A percentile compares a stretch with the other conserved stretches of the same genome.
These are phyloP conservation scores for Pelobates fuscus DNA, from an alignment of 2,113 vertebrate species.

Conservation along the genomic window DNA sequence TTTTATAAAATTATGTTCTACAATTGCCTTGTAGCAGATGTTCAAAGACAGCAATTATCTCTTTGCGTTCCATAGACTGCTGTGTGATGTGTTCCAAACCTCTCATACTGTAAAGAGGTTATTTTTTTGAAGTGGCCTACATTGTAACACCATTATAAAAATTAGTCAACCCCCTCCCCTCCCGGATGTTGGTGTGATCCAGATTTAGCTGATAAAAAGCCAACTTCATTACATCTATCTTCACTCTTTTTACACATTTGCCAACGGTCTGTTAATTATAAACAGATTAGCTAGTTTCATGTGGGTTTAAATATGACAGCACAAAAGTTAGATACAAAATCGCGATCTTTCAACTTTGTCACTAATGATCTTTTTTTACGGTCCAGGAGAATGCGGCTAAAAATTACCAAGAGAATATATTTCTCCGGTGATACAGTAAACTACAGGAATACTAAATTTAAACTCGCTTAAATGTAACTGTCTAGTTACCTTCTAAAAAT, in stretches of 20 bases:
- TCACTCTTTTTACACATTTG: background rate
- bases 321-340: too few species aligned
- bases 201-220: conserved; percentile 26
- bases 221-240: conserved; percentile 20
- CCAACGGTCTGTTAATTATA: background rate
- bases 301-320: background rate
- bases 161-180: background rate
- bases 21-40: conserved; percentile 12
- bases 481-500: too few species aligned
- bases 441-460: too few species aligned
- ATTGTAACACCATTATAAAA: conserved; percentile 31
- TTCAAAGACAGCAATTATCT: conserved; percentile 6
- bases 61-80: background rate
- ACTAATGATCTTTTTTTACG: too few species aligned
- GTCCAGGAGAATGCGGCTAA: too few species aligned
- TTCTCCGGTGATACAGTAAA: too few species aligned
- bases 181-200: conserved; percentile 21
- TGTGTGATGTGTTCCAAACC: background rate
- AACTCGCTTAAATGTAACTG: too few species aligned
- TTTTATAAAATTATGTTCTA: conserved; percentile 2
- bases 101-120: background rate
- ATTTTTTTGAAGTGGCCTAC: conserved; percentile 28
- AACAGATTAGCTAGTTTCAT: background rate
- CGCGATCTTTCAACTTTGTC: too few species aligned
- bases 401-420: too few species aligned